Evolutionary conservation across 2,113 vertebrate genomes (phyloP).

Genomic region (Callipepla californica): DNA sequence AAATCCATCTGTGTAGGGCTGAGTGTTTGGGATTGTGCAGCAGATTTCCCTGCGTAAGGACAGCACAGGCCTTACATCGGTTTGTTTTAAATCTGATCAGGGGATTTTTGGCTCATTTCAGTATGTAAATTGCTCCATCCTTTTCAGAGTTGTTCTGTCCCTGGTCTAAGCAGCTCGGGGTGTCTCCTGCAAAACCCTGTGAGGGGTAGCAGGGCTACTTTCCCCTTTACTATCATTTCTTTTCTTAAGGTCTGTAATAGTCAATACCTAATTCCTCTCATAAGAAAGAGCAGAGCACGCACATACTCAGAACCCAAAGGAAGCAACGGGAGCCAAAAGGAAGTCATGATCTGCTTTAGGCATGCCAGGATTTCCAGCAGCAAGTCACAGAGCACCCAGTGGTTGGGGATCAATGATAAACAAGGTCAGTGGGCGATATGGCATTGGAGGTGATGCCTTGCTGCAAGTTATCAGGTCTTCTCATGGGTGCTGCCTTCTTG

Average conservation of each 20-base stretch:
- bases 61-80: neutral
- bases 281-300: neutral
- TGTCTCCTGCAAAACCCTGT: neutral
- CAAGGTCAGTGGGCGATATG: rapidly evolving
- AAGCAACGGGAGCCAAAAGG: neutral
- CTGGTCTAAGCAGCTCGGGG: neutral
- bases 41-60: neutral
- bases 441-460: neutral
- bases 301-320: neutral
- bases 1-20: neutral
- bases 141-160: neutral
- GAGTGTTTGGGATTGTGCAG: neutral
- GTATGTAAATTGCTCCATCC: neutral
- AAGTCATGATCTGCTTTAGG: neutral
- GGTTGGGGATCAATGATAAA: neutral
- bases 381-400: rapidly evolving
- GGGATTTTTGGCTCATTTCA: neutral
- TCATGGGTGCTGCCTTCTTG: neutral
- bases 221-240: neutral
- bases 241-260: neutral
- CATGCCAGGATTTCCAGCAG: neutral
- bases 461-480: neutral
- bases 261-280: neutral
- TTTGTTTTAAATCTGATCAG: neutral
- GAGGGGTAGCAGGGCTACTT: neutral